Evolutionary conservation across 2,113 vertebrate species (phyloP).

Genomic region (Oreotragus oreotragus): DNA sequence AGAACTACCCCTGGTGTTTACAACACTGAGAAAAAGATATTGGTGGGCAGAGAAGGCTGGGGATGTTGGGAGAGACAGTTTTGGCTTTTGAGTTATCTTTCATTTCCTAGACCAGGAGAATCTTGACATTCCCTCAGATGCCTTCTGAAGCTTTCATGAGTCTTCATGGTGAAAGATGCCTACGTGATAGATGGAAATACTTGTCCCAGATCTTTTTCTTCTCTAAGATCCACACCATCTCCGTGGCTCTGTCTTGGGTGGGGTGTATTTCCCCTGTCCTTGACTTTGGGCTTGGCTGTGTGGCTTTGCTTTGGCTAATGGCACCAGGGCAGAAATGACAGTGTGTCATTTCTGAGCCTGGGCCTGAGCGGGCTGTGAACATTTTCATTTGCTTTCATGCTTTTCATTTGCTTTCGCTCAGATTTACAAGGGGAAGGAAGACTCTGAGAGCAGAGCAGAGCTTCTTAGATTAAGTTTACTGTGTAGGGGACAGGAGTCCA

Average conservation of each 20-base stretch:
- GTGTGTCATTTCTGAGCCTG: not conserved
- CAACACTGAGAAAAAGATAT: not conserved
- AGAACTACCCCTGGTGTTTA: not conserved
- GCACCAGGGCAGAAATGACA: not conserved
- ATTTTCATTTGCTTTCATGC: not conserved
- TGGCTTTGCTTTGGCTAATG: not conserved
- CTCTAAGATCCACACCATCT: not conserved
- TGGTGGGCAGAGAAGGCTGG: not conserved
- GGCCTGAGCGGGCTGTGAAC: not conserved
- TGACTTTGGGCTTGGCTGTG: not conserved
- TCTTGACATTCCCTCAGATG: not conserved
- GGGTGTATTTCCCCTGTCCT: not conserved
- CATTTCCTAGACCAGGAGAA: not conserved
- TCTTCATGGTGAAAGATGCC: not conserved
- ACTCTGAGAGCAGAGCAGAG: not conserved
- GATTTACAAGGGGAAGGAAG: not conserved
- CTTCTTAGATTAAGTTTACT: not conserved
- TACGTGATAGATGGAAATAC: not conserved
- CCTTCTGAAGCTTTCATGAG: not conserved
- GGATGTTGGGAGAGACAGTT: not conserved
- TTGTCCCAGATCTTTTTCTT: not conserved
- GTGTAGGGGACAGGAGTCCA: not conserved
- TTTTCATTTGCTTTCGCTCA: not conserved
- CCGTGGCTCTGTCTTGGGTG: not conserved
- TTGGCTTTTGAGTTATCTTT: not conserved